These are phyloP conservation scores for Hestina assimilis DNA, from an alignment of 1,140 invertebrate species.

Conservation along the genomic window DNA sequence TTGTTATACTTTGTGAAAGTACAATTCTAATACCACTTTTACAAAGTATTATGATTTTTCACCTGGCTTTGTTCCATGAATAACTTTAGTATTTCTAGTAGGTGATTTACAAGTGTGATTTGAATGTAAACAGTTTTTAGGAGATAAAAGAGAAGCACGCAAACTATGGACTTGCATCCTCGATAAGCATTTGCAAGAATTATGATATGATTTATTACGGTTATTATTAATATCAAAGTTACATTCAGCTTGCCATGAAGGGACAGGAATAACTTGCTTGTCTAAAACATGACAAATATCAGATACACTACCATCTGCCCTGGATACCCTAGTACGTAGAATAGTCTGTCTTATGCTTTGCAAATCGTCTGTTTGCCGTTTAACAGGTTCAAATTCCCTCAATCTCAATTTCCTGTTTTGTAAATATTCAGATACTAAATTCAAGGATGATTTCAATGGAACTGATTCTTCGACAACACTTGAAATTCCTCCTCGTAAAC, in stretches of 20 bases:
- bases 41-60: not conserved
- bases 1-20: too few species aligned
- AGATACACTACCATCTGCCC: constrained; percentile 51
- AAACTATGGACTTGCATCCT: constrained; percentile 1
- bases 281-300: constrained; percentile 59
- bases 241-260: constrained; percentile 52
- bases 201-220: not conserved
- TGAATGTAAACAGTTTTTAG: not conserved
- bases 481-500: constrained; percentile 44
- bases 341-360: constrained; percentile 63
- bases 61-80: constrained; percentile 3
- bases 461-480: constrained; percentile 26
- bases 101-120: not conserved
- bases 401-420: constrained; percentile 56
- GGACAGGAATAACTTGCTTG: constrained; percentile 58
- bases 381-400: constrained; percentile 39
- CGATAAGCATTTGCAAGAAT: not conserved
- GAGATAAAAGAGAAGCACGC: not conserved
- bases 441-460: constrained; percentile 45
- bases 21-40: not conserved
- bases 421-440: constrained; percentile 62
- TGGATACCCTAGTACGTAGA: constrained; percentile 47
- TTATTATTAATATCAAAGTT: constrained; percentile 31
- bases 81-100: not conserved
- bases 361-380: constrained; percentile 47